Conservation (phyloP, 2,888 invertebrate genomes). For the Himalopsyche japonica region DNA sequence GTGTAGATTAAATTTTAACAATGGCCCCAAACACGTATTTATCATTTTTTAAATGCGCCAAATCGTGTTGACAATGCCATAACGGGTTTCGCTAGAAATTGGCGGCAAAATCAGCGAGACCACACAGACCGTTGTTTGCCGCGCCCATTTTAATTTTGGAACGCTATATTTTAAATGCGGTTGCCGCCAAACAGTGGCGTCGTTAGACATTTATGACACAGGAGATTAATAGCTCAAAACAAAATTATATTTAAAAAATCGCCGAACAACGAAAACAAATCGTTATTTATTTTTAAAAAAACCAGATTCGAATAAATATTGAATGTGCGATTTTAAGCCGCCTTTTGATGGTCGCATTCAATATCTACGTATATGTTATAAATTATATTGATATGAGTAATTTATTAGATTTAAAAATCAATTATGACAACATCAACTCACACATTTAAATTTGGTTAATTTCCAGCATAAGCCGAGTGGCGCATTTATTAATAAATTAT, state of each 20-base stretch:
- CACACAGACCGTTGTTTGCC: conserved; percentile 9
- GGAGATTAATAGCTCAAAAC: neutral
- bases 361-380: no score
- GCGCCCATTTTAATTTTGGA: conserved; percentile 29
- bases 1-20: neutral
- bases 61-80: neutral
- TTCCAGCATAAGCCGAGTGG: no score
- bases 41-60: neutral
- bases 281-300: neutral
- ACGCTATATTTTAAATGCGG: conserved; percentile 26
- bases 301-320: no score
- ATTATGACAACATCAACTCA: no score
- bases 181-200: neutral
- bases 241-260: neutral
- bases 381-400: no score
- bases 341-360: no score
- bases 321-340: no score
- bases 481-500: no score
- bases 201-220: neutral
- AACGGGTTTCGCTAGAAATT: neutral
- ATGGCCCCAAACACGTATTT: neutral
- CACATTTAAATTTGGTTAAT: no score
- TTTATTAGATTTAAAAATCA: no score
- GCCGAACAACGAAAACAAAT: neutral
- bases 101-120: conserved; percentile 20